Base-by-base conservation (phyloP, 2,113 vertebrate species). In the Phalacrocorax carbo region DNA sequence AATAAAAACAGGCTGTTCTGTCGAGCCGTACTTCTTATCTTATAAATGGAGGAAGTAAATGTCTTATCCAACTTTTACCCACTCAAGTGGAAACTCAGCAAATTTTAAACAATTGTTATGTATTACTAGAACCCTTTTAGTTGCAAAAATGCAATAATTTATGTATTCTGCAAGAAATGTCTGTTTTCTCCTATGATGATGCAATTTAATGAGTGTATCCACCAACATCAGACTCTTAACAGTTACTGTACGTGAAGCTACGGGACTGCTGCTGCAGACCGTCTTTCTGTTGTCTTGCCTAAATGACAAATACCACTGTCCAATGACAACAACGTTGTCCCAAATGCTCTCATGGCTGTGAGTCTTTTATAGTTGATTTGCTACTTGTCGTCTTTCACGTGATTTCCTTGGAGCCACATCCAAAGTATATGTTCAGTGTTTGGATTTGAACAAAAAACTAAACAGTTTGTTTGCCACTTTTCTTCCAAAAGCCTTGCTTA, bases 1-100 rank as follows among this genome's bases (percentile, higher is more conserved):
- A 93, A 91, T 82, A 88, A 94, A 96, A 91, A 44, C 72, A 93
- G 54, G 21, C 36, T 90, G 90, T 86, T 90, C 84, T 70, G 62
- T 49, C 0, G 3, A 85, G 87, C 81, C 2, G 7, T 92, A 80
- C 36, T 17, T 88, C 90, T 90, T 94, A 82, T 76, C 82, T 94
- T 57, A 42, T 91, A 80, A 85, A 82, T 49, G 71, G 75, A 91
- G 87, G 82, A 96, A 88, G 58, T 83, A 83, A 88, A 82, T 18
- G 65, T 72, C 84, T 95, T 7, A 36, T 89, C 87, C 83, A 87
- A 20, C 65, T 91, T 82, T 9, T 91, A 44, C 62, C 52, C 36
- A 27, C 75, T 93, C 30, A 49, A n/a, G 55, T 94, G 54, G 78
- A 86, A 95, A 72, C 58, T 69, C 72, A 85, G 58, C 66, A 80